A percentile compares a stretch with the other conserved stretches of the same genome.
These are phyloP conservation scores for Denticeps clupeoides DNA, from an alignment of 2,797 vertebrate genomes.

Conservation along the genomic window DNA sequence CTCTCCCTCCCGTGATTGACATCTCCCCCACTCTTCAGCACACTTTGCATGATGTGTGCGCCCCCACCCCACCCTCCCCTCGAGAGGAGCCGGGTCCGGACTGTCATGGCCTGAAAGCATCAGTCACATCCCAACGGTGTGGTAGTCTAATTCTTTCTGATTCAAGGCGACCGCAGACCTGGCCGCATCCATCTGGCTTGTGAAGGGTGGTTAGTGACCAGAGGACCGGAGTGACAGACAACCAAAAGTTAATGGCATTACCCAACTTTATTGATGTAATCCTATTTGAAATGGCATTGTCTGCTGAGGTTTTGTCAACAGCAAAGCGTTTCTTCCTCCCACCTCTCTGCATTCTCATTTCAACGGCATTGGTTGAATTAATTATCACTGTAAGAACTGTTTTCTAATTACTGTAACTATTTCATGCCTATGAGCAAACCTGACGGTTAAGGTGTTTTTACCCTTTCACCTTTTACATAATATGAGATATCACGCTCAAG, in stretches of 20 bases:
- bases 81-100: slow-evolving; percentile 54
- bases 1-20: slow-evolving; percentile 53
- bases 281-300: slow-evolving; percentile 3
- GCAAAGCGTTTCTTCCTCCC: slow-evolving; percentile 30
- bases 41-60: slow-evolving; percentile 74
- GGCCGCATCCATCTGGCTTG: slow-evolving; percentile 46
- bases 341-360: slow-evolving; percentile 26
- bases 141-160: slow-evolving; percentile 37
- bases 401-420: slow-evolving; percentile 41
- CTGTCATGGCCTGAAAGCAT: slow-evolving; percentile 58
- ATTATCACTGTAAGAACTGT: slow-evolving; percentile 45
- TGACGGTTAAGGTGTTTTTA: slow-evolving; percentile 37
- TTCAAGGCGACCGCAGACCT: slow-evolving; percentile 51
- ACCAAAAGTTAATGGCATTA: slow-evolving; percentile 33
- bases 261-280: slow-evolving; percentile 6
- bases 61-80: slow-evolving; percentile 13
- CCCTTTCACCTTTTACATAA: slow-evolving; percentile 8
- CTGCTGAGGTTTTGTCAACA: slow-evolving; percentile 13
- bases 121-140: slow-evolving; percentile 51
- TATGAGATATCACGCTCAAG: slow-evolving; percentile 36
- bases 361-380: slow-evolving; percentile 33
- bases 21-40: slow-evolving; percentile 49
- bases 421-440: slow-evolving; percentile 31
- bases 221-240: slow-evolving; percentile 32
- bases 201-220: slow-evolving; percentile 37